These are phyloP conservation scores for Masticophis lateralis DNA, from an alignment of 2,797 vertebrate genomes.

Conservation along the genomic window DNA sequence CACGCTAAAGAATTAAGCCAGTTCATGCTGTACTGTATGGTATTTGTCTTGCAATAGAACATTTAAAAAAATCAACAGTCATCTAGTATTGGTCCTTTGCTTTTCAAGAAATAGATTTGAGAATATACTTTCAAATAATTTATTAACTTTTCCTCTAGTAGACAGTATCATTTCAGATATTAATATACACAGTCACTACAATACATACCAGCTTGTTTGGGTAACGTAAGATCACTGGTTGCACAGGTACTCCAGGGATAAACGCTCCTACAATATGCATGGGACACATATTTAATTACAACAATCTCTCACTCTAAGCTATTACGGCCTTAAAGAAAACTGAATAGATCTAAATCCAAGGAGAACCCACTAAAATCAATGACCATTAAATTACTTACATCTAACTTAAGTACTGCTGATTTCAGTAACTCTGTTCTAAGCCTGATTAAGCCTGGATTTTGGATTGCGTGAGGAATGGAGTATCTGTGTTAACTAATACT, in stretches of 20 bases:
- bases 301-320: constrained; percentile 6
- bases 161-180: neutral
- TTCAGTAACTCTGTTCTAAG: neutral
- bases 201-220: constrained; percentile 89
- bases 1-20: neutral
- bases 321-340: neutral
- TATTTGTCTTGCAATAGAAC: neutral
- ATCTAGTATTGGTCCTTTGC: neutral
- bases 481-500: neutral
- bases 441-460: neutral
- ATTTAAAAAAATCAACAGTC: neutral
- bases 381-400: neutral
- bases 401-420: neutral
- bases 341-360: neutral
- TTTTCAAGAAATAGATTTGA: neutral
- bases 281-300: constrained; percentile 17
- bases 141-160: neutral
- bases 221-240: constrained; percentile 93
- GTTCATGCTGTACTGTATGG: neutral
- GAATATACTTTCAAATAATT: neutral
- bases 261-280: constrained; percentile 82
- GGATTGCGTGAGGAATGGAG: neutral
- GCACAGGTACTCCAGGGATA: constrained; percentile 94
- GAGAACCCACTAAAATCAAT: neutral
- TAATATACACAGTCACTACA: neutral